Conservation (phyloP, 2,888 invertebrate genomes). For the Pemphredon lugubris region DNA sequence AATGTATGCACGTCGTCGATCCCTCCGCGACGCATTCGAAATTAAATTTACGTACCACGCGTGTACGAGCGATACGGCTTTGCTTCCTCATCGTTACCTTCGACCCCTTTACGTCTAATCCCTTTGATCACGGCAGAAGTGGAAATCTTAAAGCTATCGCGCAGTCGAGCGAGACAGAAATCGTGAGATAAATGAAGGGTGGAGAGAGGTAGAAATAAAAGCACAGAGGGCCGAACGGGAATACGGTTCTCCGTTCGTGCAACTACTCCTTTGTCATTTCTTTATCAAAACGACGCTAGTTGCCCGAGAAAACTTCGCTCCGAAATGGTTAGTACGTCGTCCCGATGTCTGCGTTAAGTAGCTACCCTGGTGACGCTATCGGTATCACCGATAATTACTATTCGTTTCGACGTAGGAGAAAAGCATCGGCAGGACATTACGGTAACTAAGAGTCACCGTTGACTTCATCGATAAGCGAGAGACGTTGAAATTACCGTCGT, state of each 20-base stretch:
- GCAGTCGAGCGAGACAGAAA: neutral
- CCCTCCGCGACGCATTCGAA: too few species aligned
- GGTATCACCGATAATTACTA: conserved; percentile 56
- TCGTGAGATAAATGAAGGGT: neutral
- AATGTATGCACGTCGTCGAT: too few species aligned
- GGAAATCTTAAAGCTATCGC: neutral
- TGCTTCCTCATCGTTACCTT: too few species aligned
- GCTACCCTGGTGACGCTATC: conserved; percentile 58
- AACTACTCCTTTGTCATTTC: conserved; percentile 68
- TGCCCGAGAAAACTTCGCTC: conserved; percentile 37
- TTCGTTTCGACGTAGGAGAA: conserved; percentile 44
- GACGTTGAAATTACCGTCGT: neutral
- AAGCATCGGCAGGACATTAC: conserved; percentile 17
- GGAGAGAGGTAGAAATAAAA: neutral
- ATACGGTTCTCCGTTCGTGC: conserved; percentile 36
- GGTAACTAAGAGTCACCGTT: neutral
- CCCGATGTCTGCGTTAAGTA: conserved; percentile 59
- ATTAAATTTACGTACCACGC: too few species aligned
- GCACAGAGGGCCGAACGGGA: conserved; percentile 7
- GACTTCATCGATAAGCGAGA: conserved; percentile 15
- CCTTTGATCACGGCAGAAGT: neutral
- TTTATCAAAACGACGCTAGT: conserved; percentile 66
- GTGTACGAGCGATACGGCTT: too few species aligned
- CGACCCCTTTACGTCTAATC: too few species aligned
- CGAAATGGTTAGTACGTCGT: conserved; percentile 54